Base-by-base conservation (phyloP, 2,113 vertebrate genomes). In the Pachycephala philippinensis region DNA sequence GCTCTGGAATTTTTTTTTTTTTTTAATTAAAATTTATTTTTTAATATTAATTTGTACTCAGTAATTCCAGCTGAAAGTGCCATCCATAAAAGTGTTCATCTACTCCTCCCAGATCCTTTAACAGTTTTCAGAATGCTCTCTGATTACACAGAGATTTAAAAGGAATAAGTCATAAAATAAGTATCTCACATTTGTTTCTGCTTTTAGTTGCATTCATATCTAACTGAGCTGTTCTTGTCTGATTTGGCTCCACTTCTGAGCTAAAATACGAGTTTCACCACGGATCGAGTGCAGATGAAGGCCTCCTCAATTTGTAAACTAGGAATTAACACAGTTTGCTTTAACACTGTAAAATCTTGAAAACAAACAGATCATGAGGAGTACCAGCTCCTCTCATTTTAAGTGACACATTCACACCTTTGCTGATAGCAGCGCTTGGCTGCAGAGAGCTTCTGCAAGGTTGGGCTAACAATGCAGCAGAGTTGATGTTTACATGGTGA, bases 401-500 rank as follows among this genome's bases (percentile, higher is more conserved):
- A 44, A 61, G n/a, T 54, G 87, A 72, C 87, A 87, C 53, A 45
- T 94, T 96, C 94, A 93, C 84, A 97, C 93, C 94, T 96, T 85
- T 54, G 54, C 84, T 87, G 89, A 52, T 61, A 72, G 89, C 65
- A 84, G 52, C 35, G 4, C 75, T 81, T 75, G 91, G 86, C 91
- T 93, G 49, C 54, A 76, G 72, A 76, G 37, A 10, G 49, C 40
- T 83, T 91, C 89, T 79, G 56, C 61, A 45, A 61, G 70, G 69
- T 26, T 89, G 74, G 66, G 84, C 63, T 91, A 84, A 81, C 68
- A 90, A 72, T 76, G 54, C 71, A 70, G 45, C 72, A 82, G 50
- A 77, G 84, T 84, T 61, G 17, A 3, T 87, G 81, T 83, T 90
- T 68, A 45, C 74, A 39, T 6, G 69, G 28, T 14, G 21, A 69